Base-by-base conservation (phyloP, 53 echinoderm and acorn worm genomes). In the Stichopus horrens region DNA sequence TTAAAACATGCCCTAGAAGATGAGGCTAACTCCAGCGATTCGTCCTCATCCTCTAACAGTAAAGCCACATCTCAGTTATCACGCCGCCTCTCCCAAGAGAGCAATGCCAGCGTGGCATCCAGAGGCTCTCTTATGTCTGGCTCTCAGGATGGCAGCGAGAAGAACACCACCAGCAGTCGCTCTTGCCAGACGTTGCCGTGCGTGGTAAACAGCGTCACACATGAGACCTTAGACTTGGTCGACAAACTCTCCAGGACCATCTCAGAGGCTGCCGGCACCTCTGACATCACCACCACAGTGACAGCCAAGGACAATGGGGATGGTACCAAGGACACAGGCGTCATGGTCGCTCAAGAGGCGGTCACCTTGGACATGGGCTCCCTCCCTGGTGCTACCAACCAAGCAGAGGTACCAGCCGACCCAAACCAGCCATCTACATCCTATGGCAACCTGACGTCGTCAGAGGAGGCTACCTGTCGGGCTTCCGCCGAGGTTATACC, bases 1-100 rank as follows among this genome's bases (percentile, higher is more conserved):
- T 91, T 96, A 90, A 96, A 96, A 90, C 96, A 93, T 94, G 96
- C 96, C 20, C 87, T 93, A 63, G 96, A 96, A 37, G 95, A 93
- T 53, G 96, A 94, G 20, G 88, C 93, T 5, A 92, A 92, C 55
- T 88, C 94, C 13, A 88, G 92, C 18, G 92, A 92, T 52, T 92
- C 89, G 56, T 90, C 92, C 11, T 89, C 92, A 7, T 87, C 89
- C 9, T 87, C 87, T 21, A 75, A 19, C 6, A 87, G 75, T 21
- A 87, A 74, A 57, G 74, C 87, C 6, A 74, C 75, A 9, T 74
- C 87, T 4, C 74, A 87, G 21, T 8, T 23, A 8, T 87, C 87
- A 6, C 56, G 87, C 8, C 74, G 87, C 18, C 74, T 75, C 10
- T 87, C 87, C n/a, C 87, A 87, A 68, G 87, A 75, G 54, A 87